These are phyloP conservation scores for Ooceraea biroi DNA, from an alignment of 1,140 invertebrate species.

Conservation along the genomic window DNA sequence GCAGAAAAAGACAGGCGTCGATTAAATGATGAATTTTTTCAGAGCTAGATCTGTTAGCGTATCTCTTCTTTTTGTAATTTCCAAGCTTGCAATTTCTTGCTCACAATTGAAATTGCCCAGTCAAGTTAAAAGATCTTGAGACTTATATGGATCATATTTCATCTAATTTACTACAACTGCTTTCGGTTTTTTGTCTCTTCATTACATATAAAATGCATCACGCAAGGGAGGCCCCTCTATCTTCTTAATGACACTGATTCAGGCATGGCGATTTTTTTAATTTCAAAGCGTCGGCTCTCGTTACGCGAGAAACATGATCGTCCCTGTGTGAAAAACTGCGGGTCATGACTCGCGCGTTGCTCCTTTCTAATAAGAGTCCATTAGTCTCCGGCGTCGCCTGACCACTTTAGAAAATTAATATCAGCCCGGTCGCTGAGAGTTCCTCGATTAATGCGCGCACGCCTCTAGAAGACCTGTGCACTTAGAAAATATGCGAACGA, in stretches of 20 bases:
- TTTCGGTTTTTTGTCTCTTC: neutral
- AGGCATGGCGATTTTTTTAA: conserved; percentile 19
- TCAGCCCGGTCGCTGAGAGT: conserved; percentile 46
- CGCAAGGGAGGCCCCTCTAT: neutral
- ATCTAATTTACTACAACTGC: neutral
- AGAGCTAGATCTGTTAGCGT: neutral
- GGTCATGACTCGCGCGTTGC: conserved; percentile 40
- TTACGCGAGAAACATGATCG: conserved; percentile 34
- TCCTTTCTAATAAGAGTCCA: conserved; percentile 58
- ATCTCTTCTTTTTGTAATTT: no score
- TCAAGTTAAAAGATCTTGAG: no score
- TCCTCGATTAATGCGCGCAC: conserved; percentile 44
- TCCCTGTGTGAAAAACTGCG: conserved; percentile 19
- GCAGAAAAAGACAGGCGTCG: neutral
- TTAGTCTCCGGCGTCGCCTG: conserved; percentile 51
- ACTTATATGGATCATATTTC: no score
- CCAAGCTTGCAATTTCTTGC: no score
- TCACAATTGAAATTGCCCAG: no score
- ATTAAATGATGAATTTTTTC: neutral
- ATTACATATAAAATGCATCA: neutral
- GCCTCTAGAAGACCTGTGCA: neutral
- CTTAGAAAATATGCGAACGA: conserved; percentile 45
- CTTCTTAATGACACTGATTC: conserved; percentile 10
- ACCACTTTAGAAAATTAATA: conserved; percentile 57
- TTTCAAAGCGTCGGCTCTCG: conserved; percentile 6